Percentiles rank a stretch among this genome's conserved stretches.
These are phyloP conservation scores for Halcyon malimbica DNA, from an alignment of 2,113 vertebrate species.

Conservation along the genomic window DNA sequence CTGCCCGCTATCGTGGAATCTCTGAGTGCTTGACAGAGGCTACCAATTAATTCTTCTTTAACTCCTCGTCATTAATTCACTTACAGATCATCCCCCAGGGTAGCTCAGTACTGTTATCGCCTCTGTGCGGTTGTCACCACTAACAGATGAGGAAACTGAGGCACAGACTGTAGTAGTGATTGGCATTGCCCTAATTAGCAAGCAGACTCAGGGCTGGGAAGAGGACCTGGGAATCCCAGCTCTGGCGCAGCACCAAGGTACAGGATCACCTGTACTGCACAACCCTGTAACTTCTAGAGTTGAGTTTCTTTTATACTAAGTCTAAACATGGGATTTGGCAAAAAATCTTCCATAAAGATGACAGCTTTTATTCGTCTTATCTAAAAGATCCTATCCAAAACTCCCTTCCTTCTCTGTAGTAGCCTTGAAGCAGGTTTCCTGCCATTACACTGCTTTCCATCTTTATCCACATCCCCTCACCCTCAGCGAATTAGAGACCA, in stretches of 20 bases:
- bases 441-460: background rate
- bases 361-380: background rate
- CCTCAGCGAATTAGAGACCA: background rate
- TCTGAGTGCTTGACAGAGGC: background rate
- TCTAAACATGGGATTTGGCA: background rate
- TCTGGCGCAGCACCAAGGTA: background rate
- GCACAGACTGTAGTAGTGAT: background rate
- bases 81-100: background rate
- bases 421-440: background rate
- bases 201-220: background rate
- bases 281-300: background rate
- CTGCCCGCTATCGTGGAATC: background rate
- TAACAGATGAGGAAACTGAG: slow-evolving; percentile 47
- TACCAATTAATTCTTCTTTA: slow-evolving; percentile 17
- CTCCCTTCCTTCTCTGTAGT: background rate
- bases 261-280: background rate
- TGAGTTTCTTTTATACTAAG: background rate
- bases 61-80: background rate
- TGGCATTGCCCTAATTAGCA: background rate
- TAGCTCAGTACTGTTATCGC: background rate
- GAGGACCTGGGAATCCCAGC: background rate
- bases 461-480: background rate
- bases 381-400: background rate
- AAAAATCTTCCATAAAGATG: background rate
- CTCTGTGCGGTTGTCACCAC: background rate